Percentiles rank a stretch among this genome's conserved stretches.
phyloP scores from a whole-genome alignment of 2,888 invertebrate species.

The Maniola hyperantus region DNA sequence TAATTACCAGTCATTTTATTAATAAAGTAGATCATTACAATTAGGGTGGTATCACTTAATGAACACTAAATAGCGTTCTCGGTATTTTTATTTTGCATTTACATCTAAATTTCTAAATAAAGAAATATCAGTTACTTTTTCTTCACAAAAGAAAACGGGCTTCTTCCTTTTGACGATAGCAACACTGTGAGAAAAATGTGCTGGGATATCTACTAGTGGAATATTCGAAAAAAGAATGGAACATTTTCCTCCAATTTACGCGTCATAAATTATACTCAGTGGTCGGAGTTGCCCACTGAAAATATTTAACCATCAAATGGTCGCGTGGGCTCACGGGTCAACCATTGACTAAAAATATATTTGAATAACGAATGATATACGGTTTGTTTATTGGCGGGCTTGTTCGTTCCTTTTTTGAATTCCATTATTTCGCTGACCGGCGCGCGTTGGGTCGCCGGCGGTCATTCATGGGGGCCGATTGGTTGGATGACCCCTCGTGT shows the following conservation, averaged over 20 bases:
- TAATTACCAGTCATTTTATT: conserved; percentile 78
- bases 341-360: conserved; percentile 75
- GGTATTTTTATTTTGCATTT: conserved; percentile 41
- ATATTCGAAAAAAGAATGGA: conserved; percentile 38
- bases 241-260: conserved; percentile 49
- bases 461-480: conserved; percentile 66
- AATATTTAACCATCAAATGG: conserved; percentile 80
- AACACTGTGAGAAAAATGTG: conserved; percentile 5
- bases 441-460: conserved; percentile 73
- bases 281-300: conserved; percentile 73
- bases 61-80: conserved; percentile 46
- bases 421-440: conserved; percentile 73
- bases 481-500: conserved; percentile 67
- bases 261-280: conserved; percentile 70
- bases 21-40: conserved; percentile 75
- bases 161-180: not conserved
- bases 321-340: conserved; percentile 80
- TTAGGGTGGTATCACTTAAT: conserved; percentile 59
- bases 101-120: conserved; percentile 27
- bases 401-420: conserved; percentile 75
- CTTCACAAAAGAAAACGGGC: conserved; percentile 6
- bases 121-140: conserved; percentile 36
- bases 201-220: not conserved
- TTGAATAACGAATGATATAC: conserved; percentile 81
- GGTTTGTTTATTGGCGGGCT: conserved; percentile 82